Conservation (phyloP, 2,113 vertebrate species). For the Hassar affinis region DNA sequence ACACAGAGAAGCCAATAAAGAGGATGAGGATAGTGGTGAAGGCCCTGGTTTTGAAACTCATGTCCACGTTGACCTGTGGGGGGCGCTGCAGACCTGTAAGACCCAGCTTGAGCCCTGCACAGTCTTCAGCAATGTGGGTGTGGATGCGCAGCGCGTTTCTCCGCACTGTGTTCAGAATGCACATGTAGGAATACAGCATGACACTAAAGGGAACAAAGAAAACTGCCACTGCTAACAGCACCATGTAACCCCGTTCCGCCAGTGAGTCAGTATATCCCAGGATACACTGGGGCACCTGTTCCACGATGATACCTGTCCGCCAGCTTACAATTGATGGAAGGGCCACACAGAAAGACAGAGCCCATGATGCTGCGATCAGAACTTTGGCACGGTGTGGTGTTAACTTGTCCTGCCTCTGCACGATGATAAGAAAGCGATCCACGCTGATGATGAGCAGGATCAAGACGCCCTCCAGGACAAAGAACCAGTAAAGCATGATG, state of each 20-base stretch:
- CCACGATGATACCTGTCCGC: slow-evolving; percentile 55
- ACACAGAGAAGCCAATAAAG: slow-evolving; percentile 81
- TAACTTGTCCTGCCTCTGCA: slow-evolving; percentile 84
- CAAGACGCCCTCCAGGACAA: slow-evolving; percentile 83
- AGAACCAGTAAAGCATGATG: slow-evolving; percentile 84
- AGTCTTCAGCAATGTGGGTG: slow-evolving; percentile 67
- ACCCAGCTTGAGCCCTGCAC: slow-evolving; percentile 74
- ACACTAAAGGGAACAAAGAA: slow-evolving; percentile 79
- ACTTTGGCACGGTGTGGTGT: slow-evolving; percentile 78
- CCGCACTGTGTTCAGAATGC: slow-evolving; percentile 80
- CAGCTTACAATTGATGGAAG: slow-evolving; percentile 74
- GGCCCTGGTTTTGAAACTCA: slow-evolving; percentile 81
- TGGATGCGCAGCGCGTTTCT: slow-evolving; percentile 78
- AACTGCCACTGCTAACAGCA: slow-evolving; percentile 70
- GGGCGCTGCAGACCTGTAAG: slow-evolving; percentile 71
- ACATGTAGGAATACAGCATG: slow-evolving; percentile 80
- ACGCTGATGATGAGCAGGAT: slow-evolving; percentile 85
- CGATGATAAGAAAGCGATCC: slow-evolving; percentile 84
- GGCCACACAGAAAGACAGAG: slow-evolving; percentile 77
- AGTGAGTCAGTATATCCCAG: slow-evolving; percentile 81
- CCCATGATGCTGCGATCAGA: slow-evolving; percentile 77
- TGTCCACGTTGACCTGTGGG: slow-evolving; percentile 75
- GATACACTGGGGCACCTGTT: slow-evolving; percentile 76
- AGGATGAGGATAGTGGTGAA: slow-evolving; percentile 81
- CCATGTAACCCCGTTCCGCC: slow-evolving; percentile 76